These are phyloP conservation scores for Coenobita brevimanus DNA, from an alignment of 1,140 invertebrate species.

Conservation along the genomic window DNA sequence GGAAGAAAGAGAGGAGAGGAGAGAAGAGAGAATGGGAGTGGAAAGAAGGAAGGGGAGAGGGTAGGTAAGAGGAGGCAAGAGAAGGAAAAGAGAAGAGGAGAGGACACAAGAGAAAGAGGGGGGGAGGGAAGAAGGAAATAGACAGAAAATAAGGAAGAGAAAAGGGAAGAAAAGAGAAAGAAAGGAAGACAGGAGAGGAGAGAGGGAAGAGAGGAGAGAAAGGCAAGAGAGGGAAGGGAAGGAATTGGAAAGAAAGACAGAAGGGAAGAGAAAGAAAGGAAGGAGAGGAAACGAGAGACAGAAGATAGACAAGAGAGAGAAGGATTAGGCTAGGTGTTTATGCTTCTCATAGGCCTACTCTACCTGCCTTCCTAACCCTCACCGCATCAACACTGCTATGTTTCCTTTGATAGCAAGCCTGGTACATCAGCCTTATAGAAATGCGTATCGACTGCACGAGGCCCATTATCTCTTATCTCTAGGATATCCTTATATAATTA, in stretches of 20 bases:
- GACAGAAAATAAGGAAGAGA: neutral
- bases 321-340: no score
- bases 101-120: neutral
- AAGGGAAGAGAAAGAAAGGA: neutral
- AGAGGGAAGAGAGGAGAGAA: neutral
- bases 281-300: no score
- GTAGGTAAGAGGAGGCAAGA: neutral
- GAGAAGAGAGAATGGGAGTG: neutral
- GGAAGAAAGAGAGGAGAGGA: conserved; percentile 1
- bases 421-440: no score
- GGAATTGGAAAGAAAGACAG: no score
- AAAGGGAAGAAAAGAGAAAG: neutral
- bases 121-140: neutral
- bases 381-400: no score
- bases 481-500: no score
- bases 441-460: no score
- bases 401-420: no score
- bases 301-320: no score
- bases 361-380: no score
- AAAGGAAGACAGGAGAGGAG: neutral
- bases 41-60: neutral
- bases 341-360: no score
- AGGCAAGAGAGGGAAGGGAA: neutral
- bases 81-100: neutral
- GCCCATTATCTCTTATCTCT: no score